phyloP scores from a whole-genome alignment of 1,140 invertebrate species.

The Caenorhabditis briggsae region DNA sequence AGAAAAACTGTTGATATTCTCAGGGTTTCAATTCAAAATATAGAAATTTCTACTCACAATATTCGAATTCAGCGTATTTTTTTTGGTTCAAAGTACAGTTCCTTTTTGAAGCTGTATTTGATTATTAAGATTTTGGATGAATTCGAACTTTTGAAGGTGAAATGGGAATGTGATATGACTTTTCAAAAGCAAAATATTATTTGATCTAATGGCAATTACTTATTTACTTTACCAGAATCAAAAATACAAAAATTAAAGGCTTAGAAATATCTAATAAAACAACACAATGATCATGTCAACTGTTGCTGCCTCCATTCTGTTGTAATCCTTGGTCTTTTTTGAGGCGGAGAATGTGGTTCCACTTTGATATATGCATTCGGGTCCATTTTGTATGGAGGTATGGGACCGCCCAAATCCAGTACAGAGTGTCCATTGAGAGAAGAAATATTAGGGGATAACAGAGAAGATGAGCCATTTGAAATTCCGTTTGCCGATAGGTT shows the following conservation, averaged over 20 bases:
- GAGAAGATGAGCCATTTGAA: conserved; percentile 29
- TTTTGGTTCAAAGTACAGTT: too few relatives aligned
- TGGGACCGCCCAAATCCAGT: conserved; percentile 51
- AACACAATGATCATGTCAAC: conserved; percentile 42
- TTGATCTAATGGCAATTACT: too few relatives aligned
- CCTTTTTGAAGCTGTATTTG: too few relatives aligned
- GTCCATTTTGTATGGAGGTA: conserved; percentile 23
- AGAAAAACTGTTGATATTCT: background rate
- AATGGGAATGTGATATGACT: background rate
- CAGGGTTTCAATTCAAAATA: background rate
- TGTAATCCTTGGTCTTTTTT: conserved; percentile 73
- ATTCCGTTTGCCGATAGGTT: conserved; percentile 41
- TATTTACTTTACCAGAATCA: too few relatives aligned
- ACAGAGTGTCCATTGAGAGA: conserved; percentile 29
- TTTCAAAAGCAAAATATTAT: too few relatives aligned
- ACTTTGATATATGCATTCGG: conserved; percentile 70
- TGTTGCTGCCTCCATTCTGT: conserved; percentile 78
- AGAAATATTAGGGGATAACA: conserved; percentile 13
- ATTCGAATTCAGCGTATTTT: too few relatives aligned
- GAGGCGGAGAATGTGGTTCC: conserved; percentile 74
- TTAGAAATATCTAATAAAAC: background rate
- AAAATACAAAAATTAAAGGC: background rate
- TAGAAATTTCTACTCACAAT: too few relatives aligned
- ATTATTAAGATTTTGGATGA: too few relatives aligned
- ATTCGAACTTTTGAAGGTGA: background rate